A percentile compares a stretch with the other conserved stretches of the same genome.
Evolutionary conservation across 2,113 vertebrate species (phyloP).

Genomic region (Probosciger aterrimus): DNA sequence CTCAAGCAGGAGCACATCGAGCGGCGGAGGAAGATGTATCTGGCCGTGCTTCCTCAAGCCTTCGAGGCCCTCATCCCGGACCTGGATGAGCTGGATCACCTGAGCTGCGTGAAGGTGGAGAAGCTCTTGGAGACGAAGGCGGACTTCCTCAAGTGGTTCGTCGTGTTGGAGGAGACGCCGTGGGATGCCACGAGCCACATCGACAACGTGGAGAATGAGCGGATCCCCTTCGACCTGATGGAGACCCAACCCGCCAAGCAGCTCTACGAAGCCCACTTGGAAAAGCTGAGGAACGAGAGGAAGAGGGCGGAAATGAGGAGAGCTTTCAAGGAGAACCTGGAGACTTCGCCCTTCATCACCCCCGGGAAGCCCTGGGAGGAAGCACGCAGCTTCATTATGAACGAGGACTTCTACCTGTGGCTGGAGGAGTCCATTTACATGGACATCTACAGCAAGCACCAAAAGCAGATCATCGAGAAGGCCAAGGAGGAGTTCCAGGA

Average conservation of each 20-base stretch:
- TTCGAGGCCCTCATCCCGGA: conserved; percentile 83
- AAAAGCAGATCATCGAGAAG: conserved; percentile 92
- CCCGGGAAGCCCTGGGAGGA: conserved; percentile 97
- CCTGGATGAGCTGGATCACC: conserved; percentile 89
- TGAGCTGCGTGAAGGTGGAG: conserved; percentile 86
- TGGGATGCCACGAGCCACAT: conserved; percentile 91
- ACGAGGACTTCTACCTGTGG: conserved; percentile 94
- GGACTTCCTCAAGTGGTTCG: conserved; percentile 91
- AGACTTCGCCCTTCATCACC: conserved; percentile 88
- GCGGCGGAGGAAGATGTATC: conserved; percentile 82
- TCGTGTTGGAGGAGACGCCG: conserved; percentile 92
- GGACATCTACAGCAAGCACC: conserved; percentile 93
- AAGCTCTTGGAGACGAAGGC: conserved; percentile 89
- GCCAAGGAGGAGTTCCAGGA: conserved; percentile 99
- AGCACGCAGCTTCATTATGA: conserved; percentile 95
- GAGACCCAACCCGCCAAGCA: conserved; percentile 82
- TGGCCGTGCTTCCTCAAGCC: conserved; percentile 84
- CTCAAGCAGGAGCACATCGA: conserved; percentile 96
- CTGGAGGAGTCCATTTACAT: conserved; percentile 88
- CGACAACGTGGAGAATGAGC: conserved; percentile 84
- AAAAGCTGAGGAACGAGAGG: conserved; percentile 86
- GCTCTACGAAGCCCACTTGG: conserved; percentile 86
- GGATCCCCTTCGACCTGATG: conserved; percentile 92
- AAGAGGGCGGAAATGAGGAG: conserved; percentile 86
- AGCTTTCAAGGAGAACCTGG: conserved; percentile 90